A percentile compares a stretch with the other conserved stretches of the same genome.
Conservation (phyloP, 1,140 invertebrate species). For the Wasmannia auropunctata region DNA sequence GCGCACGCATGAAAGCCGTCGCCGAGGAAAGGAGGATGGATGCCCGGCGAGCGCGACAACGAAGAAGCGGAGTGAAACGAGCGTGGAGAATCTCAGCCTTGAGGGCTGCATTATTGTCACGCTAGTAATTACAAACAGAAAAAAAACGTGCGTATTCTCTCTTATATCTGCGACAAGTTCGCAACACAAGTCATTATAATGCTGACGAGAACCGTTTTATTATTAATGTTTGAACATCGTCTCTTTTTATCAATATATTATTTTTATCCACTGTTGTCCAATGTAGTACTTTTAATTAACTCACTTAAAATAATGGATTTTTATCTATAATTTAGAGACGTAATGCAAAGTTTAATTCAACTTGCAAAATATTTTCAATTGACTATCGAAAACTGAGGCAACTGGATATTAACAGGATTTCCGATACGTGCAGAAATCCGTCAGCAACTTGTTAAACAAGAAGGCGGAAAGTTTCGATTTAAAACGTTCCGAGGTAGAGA, state of each 20-base stretch:
- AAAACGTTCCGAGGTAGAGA: conserved; percentile 2
- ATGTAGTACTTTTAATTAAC: not conserved
- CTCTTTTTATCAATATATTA: not conserved
- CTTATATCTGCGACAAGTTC: conserved; percentile 53
- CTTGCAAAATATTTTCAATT: not conserved
- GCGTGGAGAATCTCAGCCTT: conserved; percentile 59
- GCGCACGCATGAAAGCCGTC: conserved; percentile 1
- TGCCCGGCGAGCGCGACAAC: conserved; percentile 46
- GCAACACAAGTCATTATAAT: conserved; percentile 49
- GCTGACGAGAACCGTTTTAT: conserved; percentile 63
- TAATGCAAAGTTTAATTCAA: not conserved
- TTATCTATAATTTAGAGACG: not conserved
- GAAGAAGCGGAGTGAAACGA: conserved; percentile 56
- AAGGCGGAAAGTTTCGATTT: conserved; percentile 57
- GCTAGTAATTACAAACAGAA: conserved; percentile 75
- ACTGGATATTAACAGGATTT: conserved; percentile 14
- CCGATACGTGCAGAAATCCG: conserved; percentile 8
- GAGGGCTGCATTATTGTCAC: conserved; percentile 76
- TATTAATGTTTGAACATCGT: not conserved
- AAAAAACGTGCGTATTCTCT: conserved; percentile 46
- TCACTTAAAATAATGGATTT: not conserved
- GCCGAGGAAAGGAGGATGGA: conserved; percentile 52
- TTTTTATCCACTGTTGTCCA: too few relatives aligned
- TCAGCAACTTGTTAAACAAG: conserved; percentile 31
- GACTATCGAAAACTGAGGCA: not conserved